Percentiles rank a stretch among this genome's conserved stretches.
These are phyloP conservation scores for Babylonia areolata DNA, from an alignment of 1,140 invertebrate species.

Conservation along the genomic window DNA sequence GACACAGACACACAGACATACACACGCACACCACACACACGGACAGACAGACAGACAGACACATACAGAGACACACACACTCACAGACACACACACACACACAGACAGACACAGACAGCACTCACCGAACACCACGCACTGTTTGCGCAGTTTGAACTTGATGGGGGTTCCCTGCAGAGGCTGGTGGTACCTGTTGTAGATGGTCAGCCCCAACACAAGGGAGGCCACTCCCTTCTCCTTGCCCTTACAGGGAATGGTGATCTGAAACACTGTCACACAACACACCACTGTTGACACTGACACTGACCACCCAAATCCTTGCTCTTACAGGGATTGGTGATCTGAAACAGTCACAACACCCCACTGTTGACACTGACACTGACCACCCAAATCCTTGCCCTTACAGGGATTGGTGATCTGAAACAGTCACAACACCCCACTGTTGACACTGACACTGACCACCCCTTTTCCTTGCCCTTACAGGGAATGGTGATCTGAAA, in stretches of 20 bases:
- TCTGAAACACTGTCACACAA: constrained; percentile 87
- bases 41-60: background rate
- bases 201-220: constrained; percentile 91
- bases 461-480: too few species aligned
- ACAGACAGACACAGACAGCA: background rate
- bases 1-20: background rate
- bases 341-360: too few species aligned
- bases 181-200: constrained; percentile 84
- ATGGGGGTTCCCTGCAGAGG: constrained; percentile 92
- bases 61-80: background rate
- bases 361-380: too few species aligned
- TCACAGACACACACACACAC: constrained; percentile 28
- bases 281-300: background rate
- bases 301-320: background rate
- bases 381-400: too few species aligned
- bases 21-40: background rate
- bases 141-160: constrained; percentile 91
- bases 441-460: too few species aligned
- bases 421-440: too few species aligned
- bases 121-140: constrained; percentile 81
- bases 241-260: constrained; percentile 91
- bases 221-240: constrained; percentile 91
- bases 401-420: too few species aligned
- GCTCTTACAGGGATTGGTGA: too few species aligned
- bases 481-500: too few species aligned